These are phyloP conservation scores for Pristionchus pacificus DNA, from an alignment of 1,140 invertebrate genomes.

Conservation along the genomic window DNA sequence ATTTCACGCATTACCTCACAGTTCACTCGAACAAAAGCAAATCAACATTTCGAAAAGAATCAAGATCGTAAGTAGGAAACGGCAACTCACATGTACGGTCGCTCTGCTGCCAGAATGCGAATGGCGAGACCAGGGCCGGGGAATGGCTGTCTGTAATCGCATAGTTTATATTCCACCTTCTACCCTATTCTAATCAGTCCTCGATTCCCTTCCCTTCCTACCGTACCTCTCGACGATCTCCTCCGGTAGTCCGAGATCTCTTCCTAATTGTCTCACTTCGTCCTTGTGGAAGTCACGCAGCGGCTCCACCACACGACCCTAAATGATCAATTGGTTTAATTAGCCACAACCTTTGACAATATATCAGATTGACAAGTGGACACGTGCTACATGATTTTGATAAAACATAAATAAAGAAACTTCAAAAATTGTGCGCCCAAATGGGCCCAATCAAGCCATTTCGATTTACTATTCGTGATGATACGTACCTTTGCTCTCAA, in stretches of 20 bases:
- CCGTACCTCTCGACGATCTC: slow-evolving; percentile 72
- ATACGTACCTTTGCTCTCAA: slow-evolving; percentile 67
- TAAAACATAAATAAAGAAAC: no score
- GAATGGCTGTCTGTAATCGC: slow-evolving; percentile 77
- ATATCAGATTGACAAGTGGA: no score
- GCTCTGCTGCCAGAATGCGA: slow-evolving; percentile 74
- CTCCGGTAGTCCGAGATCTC: slow-evolving; percentile 79
- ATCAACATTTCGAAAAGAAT: no score
- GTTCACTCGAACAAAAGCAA: no score
- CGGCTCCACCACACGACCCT: slow-evolving; percentile 91
- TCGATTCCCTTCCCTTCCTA: neutral
- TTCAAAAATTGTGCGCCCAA: no score
- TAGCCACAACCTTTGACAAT: no score
- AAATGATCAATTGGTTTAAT: no score
- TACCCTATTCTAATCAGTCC: neutral
- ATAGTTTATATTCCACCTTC: neutral
- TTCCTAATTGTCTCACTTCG: slow-evolving; percentile 77
- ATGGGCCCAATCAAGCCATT: no score
- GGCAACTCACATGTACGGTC: neutral
- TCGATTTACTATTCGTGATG: neutral
- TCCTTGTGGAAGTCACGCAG: slow-evolving; percentile 98
- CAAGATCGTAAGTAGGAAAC: no score
- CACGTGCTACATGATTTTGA: no score
- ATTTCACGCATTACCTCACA: no score
- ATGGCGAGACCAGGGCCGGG: slow-evolving; percentile 87